Evolutionary conservation across 2,113 vertebrate genomes (phyloP), one percentile per base, ranked within the genome.

Genomic region (Glareola pratincola): DNA sequence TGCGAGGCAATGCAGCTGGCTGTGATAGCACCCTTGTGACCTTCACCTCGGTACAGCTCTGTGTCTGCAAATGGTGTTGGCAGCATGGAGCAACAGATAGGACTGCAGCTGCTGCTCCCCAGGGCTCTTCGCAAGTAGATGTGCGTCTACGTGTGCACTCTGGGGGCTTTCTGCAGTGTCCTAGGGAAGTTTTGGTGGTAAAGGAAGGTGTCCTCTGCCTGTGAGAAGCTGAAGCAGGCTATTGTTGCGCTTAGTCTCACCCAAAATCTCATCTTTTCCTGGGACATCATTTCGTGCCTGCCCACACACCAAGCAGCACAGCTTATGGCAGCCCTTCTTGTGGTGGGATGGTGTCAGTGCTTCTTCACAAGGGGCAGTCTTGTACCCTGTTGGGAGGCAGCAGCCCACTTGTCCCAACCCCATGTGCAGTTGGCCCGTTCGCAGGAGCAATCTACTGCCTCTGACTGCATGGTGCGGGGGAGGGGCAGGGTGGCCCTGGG

Each of bases 21-120:
- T 50, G 72, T 19, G 63, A 29, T 13, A 51, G 88, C 80, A 53
- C 78, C 60, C 83, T 63, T 0, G 4, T 85, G 91, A 90, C 94
- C 91, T 96, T 96, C 85, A 85, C 54, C 78, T 78, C 54, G 39
- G 88, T 30, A 39, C 73, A 90, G 60, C 85, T 84, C 50, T 71
- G 50, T 60, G 56, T 15, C 64, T 74, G 50, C 73, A 37, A 53
- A 2, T 66, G 77, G 37, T 90, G 88, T 2, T 63, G 67, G 53
- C 63, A 91, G 67, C 67, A 41, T 22, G 50, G 57, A 79, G 51
- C 62, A 78, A 4, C 56, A 72, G 41, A 29, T 5, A 47, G 4
- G 83, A 37, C 41, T 75, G 92, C 87, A 85, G 72, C 84, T 91
- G 76, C 87, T 66, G 45, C 69, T 81, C n/a, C 83, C 27, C 18